These are phyloP conservation scores for Lophotis ruficrista DNA, from an alignment of 2,113 vertebrate species.

Conservation along the genomic window DNA sequence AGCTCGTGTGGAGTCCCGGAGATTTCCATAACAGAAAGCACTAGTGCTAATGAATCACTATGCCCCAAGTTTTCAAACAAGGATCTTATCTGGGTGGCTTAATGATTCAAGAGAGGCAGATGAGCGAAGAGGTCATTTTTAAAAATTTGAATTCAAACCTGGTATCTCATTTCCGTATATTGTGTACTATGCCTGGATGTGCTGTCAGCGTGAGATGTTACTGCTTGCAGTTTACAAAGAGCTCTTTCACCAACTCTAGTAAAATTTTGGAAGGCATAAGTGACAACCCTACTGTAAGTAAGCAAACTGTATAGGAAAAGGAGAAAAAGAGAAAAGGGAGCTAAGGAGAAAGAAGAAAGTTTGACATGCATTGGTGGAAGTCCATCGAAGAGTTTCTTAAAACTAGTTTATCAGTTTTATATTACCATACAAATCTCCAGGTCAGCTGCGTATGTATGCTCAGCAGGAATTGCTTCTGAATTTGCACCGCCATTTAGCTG, in stretches of 20 bases:
- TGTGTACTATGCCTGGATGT: background rate
- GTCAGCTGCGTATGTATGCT: background rate
- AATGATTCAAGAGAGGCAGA: background rate
- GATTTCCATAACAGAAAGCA: background rate
- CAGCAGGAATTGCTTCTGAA: background rate
- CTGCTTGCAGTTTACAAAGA: background rate
- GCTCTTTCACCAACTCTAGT: background rate
- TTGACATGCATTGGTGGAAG: background rate
- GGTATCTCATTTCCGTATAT: background rate
- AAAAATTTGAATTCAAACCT: background rate
- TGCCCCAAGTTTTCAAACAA: background rate
- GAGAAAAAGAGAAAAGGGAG: background rate
- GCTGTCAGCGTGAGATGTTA: background rate
- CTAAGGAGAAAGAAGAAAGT: background rate
- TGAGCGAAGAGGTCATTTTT: background rate
- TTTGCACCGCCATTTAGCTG: background rate
- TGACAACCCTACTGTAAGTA: background rate
- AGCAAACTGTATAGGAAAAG: background rate
- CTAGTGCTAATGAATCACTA: background rate
- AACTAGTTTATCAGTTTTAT: background rate
- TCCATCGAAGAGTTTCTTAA: background rate
- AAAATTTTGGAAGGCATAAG: background rate
- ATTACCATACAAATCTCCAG: background rate
- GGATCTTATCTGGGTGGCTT: background rate
- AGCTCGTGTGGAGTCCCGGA: background rate